phyloP scores from a whole-genome alignment of 2,113 vertebrate genomes.

The Corydoras maculifer region DNA sequence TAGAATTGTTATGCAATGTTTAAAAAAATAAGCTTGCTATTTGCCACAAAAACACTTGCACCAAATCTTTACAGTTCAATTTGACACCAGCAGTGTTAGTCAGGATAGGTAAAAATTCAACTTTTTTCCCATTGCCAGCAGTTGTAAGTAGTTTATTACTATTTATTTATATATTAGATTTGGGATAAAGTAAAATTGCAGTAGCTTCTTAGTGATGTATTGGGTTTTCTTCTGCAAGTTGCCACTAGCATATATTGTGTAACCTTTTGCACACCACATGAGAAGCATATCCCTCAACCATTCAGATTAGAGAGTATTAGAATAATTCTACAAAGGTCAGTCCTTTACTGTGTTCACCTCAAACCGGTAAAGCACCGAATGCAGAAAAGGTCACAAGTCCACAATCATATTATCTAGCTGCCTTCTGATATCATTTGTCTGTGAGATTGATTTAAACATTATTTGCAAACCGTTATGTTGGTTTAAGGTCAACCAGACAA shows the following conservation, averaged over 20 bases:
- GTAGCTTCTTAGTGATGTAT: background rate
- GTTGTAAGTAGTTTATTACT: background rate
- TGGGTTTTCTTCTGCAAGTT: constrained; percentile 32
- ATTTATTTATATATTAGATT: background rate
- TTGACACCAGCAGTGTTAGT: too few relatives aligned
- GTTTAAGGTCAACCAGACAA: background rate
- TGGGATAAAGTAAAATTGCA: constrained; percentile 1
- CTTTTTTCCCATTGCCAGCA: background rate
- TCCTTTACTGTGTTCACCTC: constrained; percentile 54
- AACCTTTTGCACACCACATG: constrained; percentile 48
- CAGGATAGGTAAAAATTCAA: too few relatives aligned
- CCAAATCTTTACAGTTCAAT: too few relatives aligned
- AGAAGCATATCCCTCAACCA: constrained; percentile 44
- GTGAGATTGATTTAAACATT: constrained; percentile 59
- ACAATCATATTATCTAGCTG: constrained; percentile 63
- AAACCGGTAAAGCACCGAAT: constrained; percentile 48
- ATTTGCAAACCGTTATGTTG: constrained; percentile 29
- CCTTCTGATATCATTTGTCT: constrained; percentile 66
- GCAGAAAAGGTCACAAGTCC: constrained; percentile 67
- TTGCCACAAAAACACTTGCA: too few relatives aligned
- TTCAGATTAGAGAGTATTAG: constrained; percentile 66
- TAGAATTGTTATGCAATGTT: too few relatives aligned
- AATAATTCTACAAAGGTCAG: constrained; percentile 72
- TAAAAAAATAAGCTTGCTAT: too few relatives aligned
- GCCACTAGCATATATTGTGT: constrained; percentile 52